Conservation (phyloP, 2,797 vertebrate species). For the Falco biarmicus region DNA sequence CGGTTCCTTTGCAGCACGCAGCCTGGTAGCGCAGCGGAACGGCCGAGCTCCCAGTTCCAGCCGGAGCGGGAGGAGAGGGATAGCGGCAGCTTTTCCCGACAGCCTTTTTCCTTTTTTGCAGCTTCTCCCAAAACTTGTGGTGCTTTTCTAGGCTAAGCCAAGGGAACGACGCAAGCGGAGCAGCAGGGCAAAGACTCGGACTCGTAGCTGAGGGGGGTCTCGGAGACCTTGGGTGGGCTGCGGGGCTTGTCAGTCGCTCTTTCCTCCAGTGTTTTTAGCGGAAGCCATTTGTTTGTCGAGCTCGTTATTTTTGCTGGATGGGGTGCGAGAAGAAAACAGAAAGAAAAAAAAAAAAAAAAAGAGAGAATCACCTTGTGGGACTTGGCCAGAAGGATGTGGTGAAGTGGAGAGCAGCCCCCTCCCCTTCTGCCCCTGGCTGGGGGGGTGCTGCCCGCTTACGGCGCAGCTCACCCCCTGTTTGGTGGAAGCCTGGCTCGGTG, state of each 20-base stretch:
- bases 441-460: accelerated
- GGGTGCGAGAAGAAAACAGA: background rate
- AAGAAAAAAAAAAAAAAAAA: background rate
- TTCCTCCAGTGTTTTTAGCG: background rate
- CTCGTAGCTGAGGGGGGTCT: too few relatives aligned
- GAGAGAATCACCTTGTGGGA: background rate
- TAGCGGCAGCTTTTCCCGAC: background rate
- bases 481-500: accelerated
- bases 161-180: background rate
- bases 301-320: background rate
- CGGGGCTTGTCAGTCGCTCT: background rate
- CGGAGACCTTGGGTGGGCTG: background rate
- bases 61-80: background rate
- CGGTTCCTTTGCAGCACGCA: background rate
- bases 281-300: background rate
- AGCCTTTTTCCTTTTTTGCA: background rate
- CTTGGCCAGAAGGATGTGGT: background rate
- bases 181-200: background rate
- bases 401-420: background rate
- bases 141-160: background rate
- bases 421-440: background rate
- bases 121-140: background rate
- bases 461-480: background rate
- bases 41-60: background rate
- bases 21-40: background rate